phyloP scores from a whole-genome alignment of 2,113 vertebrate genomes.

The Eupsittula cactorum region DNA sequence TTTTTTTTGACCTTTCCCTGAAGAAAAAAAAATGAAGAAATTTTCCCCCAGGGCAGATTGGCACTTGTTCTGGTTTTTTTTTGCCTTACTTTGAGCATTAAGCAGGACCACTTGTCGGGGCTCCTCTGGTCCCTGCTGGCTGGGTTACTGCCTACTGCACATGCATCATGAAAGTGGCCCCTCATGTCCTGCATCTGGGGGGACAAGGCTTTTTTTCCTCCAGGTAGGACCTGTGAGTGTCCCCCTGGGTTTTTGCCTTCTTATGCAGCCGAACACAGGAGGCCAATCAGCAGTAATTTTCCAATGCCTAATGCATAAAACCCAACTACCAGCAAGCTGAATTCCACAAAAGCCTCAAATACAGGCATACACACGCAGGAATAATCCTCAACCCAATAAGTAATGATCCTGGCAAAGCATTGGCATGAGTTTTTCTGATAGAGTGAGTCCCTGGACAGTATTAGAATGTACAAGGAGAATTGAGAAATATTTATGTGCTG shows the following conservation, averaged over 20 bases:
- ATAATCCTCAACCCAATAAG: background rate
- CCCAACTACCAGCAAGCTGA: background rate
- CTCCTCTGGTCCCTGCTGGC: background rate
- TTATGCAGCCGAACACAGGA: background rate
- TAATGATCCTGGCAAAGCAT: background rate
- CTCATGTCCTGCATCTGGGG: background rate
- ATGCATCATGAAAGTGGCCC: background rate
- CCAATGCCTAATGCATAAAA: background rate
- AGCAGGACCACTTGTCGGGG: background rate
- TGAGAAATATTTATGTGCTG: background rate
- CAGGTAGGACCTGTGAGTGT: background rate
- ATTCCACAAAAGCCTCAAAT: background rate
- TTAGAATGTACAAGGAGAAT: background rate
- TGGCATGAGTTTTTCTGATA: background rate
- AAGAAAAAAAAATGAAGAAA: background rate
- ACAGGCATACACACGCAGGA: background rate
- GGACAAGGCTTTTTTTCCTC: background rate
- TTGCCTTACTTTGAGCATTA: background rate
- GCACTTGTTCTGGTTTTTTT: accelerated
- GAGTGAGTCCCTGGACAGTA: background rate
- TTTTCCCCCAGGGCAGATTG: background rate
- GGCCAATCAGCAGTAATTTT: background rate
- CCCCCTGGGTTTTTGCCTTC: background rate
- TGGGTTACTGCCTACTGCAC: background rate
- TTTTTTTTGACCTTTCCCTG: background rate